Evolutionary conservation across 1,140 invertebrate species (phyloP), one percentile per base, ranked within the genome.

Genomic region (Cydia amplana): DNA sequence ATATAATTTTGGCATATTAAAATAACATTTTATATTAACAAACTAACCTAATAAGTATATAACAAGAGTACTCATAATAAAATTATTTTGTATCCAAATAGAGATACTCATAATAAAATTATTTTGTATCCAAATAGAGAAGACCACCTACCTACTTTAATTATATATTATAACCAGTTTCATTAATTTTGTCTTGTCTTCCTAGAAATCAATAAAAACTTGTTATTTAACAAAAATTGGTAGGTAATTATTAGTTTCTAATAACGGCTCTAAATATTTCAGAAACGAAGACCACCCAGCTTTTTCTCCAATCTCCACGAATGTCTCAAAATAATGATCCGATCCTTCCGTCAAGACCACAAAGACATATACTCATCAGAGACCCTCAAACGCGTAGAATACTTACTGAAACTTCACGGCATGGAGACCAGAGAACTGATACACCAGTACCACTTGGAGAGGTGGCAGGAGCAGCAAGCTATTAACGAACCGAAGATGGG

Each of bases 251-350:
- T 18, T 23, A 23, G 10, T 60, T 60, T 60, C 20, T 60, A 23
- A 60, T 23, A 60, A 9, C 20, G 4, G 6, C 18, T 60, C 20
- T 23, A 73, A 74, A 78, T 67, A 79, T 94, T 93, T 46, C 90
- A 97, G 95, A 97, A 96, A 95, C 94, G 97, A 76, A 94, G 96
- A 79, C 97, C 97, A 18, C 96, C 97, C 18, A 94, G 95, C 9
- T 99, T 98, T 87, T 99, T 99, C 86, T 95, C 96, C 74, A 97
- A 98, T 87, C 94, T 99, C 65, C 96, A 96, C 83, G 95, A 97
- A 79, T 97, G 97, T 14, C 91, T 99, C 55, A 95, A 96, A 78
- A 95, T 98, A 36, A 95, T 99, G 88, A 94, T 97, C 43, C 95
- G 96, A 70, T 98, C 97, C 79, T 99, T 99, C 91, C 97, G 98